Conservation (phyloP, 2,797 vertebrate species). For the Trematocara caparti region DNA sequence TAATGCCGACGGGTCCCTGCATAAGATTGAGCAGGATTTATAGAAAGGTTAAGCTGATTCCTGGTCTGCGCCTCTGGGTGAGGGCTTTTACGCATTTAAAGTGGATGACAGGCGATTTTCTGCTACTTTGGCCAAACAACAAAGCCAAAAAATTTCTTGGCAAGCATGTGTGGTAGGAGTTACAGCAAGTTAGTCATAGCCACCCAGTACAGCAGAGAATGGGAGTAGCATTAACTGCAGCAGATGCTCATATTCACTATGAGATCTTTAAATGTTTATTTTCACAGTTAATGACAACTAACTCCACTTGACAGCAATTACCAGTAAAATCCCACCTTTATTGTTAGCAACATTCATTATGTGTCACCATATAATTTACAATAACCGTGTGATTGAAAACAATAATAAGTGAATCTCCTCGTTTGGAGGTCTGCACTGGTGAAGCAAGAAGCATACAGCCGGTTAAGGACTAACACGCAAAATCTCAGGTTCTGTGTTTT, state of each 20-base stretch:
- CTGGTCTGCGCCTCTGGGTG: conserved; percentile 20
- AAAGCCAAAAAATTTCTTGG: conserved; percentile 37
- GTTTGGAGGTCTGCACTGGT: background rate
- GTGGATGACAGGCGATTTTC: conserved; percentile 46
- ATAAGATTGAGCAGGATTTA: conserved; percentile 44
- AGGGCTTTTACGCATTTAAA: conserved; percentile 42
- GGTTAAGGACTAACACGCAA: background rate
- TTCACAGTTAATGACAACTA: conserved; percentile 24
- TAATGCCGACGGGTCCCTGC: background rate
- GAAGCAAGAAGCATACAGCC: background rate
- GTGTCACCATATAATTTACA: background rate
- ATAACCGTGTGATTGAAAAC: background rate
- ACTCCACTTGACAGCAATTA: background rate
- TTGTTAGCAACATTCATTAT: background rate
- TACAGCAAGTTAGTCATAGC: conserved; percentile 38
- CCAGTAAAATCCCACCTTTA: background rate
- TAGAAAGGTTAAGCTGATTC: conserved; percentile 35
- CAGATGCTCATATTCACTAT: conserved; percentile 12
- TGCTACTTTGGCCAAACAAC: conserved; percentile 48
- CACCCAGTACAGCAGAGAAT: background rate
- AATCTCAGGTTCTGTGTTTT: background rate
- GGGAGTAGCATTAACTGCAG: conserved; percentile 16
- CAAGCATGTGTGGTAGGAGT: conserved; percentile 11
- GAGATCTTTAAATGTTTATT: conserved; percentile 30
- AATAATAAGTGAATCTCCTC: background rate